Evolutionary conservation across 1,140 invertebrate species (phyloP).

Genomic region (Asobara japonica): DNA sequence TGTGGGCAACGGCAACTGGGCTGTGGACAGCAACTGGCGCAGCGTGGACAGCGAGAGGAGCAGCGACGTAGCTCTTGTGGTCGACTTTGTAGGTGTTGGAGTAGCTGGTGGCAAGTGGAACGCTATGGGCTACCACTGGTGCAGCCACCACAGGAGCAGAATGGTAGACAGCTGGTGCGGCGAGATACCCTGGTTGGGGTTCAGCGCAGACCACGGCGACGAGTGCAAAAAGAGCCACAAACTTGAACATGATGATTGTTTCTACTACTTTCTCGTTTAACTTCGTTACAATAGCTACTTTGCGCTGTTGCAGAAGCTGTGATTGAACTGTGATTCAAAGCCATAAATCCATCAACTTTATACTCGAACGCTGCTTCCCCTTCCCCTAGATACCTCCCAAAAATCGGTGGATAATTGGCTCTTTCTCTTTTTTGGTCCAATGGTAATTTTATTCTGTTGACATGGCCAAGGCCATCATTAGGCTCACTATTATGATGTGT

Average conservation of each 20-base stretch:
- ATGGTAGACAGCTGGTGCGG: not conserved
- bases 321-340: conserved; percentile 23
- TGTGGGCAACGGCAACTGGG: not conserved
- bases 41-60: not conserved
- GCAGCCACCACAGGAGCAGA: not conserved
- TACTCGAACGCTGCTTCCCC: conserved; percentile 25
- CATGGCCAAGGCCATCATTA: not conserved
- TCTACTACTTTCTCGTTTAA: not conserved
- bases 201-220: conserved; percentile 46
- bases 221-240: conserved; percentile 48
- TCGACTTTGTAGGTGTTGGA: conserved; percentile 15
- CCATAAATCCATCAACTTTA: conserved; percentile 20
- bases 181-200: conserved; percentile 32
- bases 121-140: conserved; percentile 20
- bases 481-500: not conserved
- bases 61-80: not conserved
- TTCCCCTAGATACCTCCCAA: conserved; percentile 41
- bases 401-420: not conserved
- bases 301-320: conserved; percentile 29
- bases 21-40: no score
- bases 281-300: conserved; percentile 19
- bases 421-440: conserved; percentile 3
- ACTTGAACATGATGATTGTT: conserved; percentile 38
- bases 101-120: conserved; percentile 22
- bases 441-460: not conserved